These are phyloP conservation scores for Enteromius thamalakanensis DNA, from an alignment of 2,797 vertebrate genomes.

Conservation along the genomic window DNA sequence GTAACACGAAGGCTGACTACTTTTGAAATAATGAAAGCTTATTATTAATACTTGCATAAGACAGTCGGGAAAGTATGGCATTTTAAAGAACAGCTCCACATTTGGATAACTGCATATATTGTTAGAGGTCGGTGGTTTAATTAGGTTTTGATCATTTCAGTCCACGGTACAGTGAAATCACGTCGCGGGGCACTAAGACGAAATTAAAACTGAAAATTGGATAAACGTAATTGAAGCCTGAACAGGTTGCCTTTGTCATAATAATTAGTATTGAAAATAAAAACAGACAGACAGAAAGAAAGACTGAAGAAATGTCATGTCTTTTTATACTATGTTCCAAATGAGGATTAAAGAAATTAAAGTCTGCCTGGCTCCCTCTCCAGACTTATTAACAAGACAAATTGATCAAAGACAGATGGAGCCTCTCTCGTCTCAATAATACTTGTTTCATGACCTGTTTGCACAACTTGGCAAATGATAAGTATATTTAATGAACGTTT, in stretches of 20 bases:
- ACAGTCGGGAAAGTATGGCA: constrained; percentile 35
- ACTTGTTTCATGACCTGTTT: constrained; percentile 66
- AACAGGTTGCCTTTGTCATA: constrained; percentile 66
- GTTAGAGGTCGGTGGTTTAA: constrained; percentile 57
- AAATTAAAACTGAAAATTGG: constrained; percentile 63
- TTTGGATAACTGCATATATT: constrained; percentile 58
- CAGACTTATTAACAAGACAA: constrained; percentile 76
- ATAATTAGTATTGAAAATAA: constrained; percentile 69
- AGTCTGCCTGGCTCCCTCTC: constrained; percentile 65
- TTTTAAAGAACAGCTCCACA: constrained; percentile 43
- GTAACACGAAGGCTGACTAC: constrained; percentile 37
- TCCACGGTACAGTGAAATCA: constrained; percentile 58
- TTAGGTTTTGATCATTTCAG: constrained; percentile 63
- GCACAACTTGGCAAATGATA: constrained; percentile 62
- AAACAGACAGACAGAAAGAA: constrained; percentile 57
- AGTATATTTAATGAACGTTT: constrained; percentile 58
- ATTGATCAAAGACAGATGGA: constrained; percentile 65
- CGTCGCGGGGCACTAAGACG: constrained; percentile 55
- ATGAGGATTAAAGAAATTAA: constrained; percentile 73
- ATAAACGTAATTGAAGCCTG: constrained; percentile 65
- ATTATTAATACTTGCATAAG: constrained; percentile 56
- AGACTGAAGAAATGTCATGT: constrained; percentile 62
- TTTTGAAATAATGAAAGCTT: constrained; percentile 54
- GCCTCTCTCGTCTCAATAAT: constrained; percentile 62
- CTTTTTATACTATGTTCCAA: constrained; percentile 70